Percentiles rank a stretch among this genome's conserved stretches.
phyloP scores from a whole-genome alignment of 2,113 vertebrate genomes.

The Myotis yumanensis region DNA sequence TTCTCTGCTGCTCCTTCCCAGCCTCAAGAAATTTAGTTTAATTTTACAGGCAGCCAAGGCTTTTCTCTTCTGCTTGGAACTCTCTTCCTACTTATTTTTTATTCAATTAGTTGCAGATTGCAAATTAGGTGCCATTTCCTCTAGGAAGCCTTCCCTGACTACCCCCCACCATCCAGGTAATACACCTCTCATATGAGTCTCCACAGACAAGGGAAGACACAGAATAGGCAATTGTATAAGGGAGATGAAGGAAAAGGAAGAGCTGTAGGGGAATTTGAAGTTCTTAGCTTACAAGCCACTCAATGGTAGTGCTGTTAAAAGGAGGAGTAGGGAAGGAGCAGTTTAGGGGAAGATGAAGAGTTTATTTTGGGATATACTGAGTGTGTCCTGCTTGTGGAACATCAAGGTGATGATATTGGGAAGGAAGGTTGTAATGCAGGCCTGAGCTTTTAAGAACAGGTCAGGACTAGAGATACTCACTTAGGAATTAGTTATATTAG shows the following conservation, averaged over 20 bases:
- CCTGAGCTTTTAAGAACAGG: not conserved
- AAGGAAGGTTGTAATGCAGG: not conserved
- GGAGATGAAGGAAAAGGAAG: not conserved
- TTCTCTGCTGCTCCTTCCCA: too few relatives aligned
- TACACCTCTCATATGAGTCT: too few relatives aligned
- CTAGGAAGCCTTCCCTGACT: too few relatives aligned
- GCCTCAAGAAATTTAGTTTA: too few relatives aligned
- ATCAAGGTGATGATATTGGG: not conserved
- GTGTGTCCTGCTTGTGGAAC: not conserved
- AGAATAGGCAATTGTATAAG: not conserved
- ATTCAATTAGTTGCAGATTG: too few relatives aligned
- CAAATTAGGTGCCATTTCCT: too few relatives aligned
- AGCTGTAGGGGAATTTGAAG: not conserved
- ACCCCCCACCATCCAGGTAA: too few relatives aligned
- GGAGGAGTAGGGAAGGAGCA: not conserved
- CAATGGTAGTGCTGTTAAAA: not conserved
- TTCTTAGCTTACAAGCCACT: not conserved
- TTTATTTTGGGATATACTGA: conserved; percentile 13
- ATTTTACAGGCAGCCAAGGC: too few relatives aligned
- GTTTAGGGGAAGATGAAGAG: not conserved
- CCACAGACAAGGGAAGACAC: not conserved
- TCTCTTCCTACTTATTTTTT: too few relatives aligned
- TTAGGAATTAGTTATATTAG: not conserved
- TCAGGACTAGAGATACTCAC: not conserved
- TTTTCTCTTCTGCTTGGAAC: too few relatives aligned